These are phyloP conservation scores for Idris sp. DNA, from an alignment of 1,140 invertebrate species.

Conservation along the genomic window DNA sequence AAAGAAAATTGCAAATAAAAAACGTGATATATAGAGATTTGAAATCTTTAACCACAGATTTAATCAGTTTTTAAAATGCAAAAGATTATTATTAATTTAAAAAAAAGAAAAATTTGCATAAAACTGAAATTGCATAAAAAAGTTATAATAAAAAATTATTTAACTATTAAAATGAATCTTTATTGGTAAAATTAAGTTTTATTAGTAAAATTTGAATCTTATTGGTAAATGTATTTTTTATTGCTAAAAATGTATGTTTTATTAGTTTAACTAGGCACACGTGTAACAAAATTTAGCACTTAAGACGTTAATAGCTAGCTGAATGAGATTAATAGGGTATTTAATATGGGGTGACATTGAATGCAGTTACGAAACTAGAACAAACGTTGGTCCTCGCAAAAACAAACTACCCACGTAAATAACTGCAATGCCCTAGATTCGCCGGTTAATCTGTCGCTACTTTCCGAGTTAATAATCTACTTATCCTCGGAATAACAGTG, in stretches of 20 bases:
- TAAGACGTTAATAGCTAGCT: conserved; percentile 22
- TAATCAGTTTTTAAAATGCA: too few relatives aligned
- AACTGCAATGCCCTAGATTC: conserved; percentile 22
- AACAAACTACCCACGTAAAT: conserved; percentile 43
- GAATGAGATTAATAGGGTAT: conserved; percentile 42
- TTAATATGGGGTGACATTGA: conserved; percentile 47
- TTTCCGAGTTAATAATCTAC: conserved; percentile 41
- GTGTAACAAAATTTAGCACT: conserved; percentile 15
- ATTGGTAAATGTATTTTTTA: conserved; percentile 1
- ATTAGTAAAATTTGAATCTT: too few relatives aligned
- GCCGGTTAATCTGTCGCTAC: conserved; percentile 23
- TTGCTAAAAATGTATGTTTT: conserved; percentile 1
- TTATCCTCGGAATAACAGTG: conserved; percentile 23
- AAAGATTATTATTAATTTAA: too few relatives aligned
- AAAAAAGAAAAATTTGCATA: too few relatives aligned
- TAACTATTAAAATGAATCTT: too few relatives aligned
- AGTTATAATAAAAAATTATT: too few relatives aligned
- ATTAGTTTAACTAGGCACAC: conserved; percentile 15
- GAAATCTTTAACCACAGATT: too few relatives aligned
- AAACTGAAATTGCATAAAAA: too few relatives aligned
- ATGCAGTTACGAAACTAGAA: conserved; percentile 37
- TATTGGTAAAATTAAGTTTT: too few relatives aligned
- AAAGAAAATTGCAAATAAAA: too few relatives aligned
- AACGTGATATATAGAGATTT: too few relatives aligned
- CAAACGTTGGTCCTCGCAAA: conserved; percentile 37